Conservation (phyloP, 2,113 vertebrate species). For the Saimiri boliviensis region DNA sequence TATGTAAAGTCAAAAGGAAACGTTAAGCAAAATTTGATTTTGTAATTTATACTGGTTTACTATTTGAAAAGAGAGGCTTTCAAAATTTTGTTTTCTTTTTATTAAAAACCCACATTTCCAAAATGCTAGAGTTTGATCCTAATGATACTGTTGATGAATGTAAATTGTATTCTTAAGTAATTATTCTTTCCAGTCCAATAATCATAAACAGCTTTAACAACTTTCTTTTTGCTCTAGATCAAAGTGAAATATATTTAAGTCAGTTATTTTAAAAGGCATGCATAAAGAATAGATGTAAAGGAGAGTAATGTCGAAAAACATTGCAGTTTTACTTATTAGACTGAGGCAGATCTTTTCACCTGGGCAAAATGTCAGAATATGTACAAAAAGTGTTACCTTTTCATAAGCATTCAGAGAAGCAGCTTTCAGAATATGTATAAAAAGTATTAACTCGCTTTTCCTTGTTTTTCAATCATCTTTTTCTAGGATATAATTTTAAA, state of each 20-base stretch:
- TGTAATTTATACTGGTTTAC: slow-evolving; percentile 21
- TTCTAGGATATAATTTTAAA: background rate
- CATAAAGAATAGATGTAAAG: background rate
- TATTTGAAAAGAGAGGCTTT: slow-evolving; percentile 42
- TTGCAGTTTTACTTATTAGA: slow-evolving; percentile 37
- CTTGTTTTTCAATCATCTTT: background rate
- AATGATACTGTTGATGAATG: slow-evolving; percentile 65
- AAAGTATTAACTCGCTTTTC: background rate
- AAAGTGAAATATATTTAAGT: slow-evolving; percentile 61
- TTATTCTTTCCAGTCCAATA: slow-evolving; percentile 70
- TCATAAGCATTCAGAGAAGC: too few species aligned
- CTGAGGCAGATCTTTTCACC: background rate
- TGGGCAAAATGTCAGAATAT: slow-evolving; percentile 21
- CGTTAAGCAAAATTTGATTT: slow-evolving; percentile 35
- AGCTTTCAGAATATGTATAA: slow-evolving; percentile 22
- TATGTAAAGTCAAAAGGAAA: background rate
- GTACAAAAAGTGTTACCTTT: slow-evolving; percentile 1
- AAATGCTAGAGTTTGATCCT: slow-evolving; percentile 48
- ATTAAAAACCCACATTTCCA: slow-evolving; percentile 38
- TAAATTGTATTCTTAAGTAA: slow-evolving; percentile 70
- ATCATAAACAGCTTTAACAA: slow-evolving; percentile 67
- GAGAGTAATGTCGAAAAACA: background rate
- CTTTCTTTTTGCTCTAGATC: slow-evolving; percentile 53
- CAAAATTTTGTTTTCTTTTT: slow-evolving; percentile 53
- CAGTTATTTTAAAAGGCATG: slow-evolving; percentile 50